Conservation (phyloP, 2,797 vertebrate species). For the Eulemur coronatus region DNA sequence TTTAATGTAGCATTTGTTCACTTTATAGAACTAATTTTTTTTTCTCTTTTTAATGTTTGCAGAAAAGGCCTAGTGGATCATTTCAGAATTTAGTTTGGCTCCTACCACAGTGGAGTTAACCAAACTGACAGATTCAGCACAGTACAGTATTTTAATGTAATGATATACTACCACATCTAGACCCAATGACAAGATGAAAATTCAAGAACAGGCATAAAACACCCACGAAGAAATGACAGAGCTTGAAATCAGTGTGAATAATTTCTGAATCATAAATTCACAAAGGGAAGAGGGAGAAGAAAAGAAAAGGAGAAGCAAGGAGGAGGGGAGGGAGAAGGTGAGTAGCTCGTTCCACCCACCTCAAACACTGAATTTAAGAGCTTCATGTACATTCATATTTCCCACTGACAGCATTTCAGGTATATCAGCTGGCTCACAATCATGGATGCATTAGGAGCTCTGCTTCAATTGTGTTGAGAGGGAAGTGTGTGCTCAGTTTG, state of each 20-base stretch:
- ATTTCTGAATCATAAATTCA: slow-evolving; percentile 63
- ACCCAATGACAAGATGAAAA: slow-evolving; percentile 41
- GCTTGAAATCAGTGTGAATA: slow-evolving; percentile 55
- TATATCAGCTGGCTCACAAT: background rate
- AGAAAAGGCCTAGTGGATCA: background rate
- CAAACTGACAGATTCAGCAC: background rate
- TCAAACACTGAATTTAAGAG: background rate
- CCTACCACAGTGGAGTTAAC: background rate
- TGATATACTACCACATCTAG: background rate
- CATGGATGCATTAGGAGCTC: background rate
- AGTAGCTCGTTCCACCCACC: background rate
- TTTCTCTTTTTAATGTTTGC: background rate
- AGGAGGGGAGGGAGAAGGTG: background rate
- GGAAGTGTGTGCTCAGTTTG: background rate
- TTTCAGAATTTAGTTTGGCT: background rate
- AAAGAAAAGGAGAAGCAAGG: background rate
- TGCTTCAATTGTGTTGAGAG: background rate
- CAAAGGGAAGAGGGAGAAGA: background rate
- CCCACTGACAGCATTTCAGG: background rate
- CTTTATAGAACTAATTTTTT: background rate
- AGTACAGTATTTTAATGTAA: background rate
- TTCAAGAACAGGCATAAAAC: slow-evolving; percentile 39
- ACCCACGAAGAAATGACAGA: slow-evolving; percentile 51
- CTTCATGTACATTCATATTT: slow-evolving; percentile 8
- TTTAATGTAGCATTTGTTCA: background rate